Percentiles rank a stretch among this genome's conserved stretches.
phyloP scores from a whole-genome alignment of 1,140 invertebrate genomes.

The Pomacea maculata region DNA sequence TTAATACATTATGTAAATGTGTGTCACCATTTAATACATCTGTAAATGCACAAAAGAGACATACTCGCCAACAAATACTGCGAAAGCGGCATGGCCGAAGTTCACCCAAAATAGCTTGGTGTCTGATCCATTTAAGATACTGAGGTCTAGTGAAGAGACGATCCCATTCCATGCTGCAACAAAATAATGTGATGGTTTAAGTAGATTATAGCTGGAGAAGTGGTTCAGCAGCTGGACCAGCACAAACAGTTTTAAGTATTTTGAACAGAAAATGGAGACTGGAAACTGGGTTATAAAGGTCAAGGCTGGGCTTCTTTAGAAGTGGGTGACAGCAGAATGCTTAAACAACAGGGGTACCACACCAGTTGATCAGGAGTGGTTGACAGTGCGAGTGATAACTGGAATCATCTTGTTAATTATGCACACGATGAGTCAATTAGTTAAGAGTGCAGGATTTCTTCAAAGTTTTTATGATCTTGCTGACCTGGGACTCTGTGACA shows the following conservation, averaged over 20 bases:
- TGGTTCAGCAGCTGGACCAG: no score
- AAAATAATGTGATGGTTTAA: constrained; percentile 1
- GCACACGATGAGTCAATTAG: no score
- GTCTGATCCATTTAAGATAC: constrained; percentile 50
- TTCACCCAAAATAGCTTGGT: constrained; percentile 53
- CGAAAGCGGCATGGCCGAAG: constrained; percentile 62
- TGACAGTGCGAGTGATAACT: no score
- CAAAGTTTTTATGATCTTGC: no score
- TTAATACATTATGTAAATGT: neutral
- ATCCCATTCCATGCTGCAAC: constrained; percentile 62
- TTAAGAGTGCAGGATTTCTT: no score
- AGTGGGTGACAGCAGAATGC: neutral
- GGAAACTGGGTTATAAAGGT: no score
- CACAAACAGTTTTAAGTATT: no score
- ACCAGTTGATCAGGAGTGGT: neutral
- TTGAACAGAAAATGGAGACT: no score
- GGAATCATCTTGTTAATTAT: no score
- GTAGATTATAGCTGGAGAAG: no score
- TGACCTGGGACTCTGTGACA: no score
- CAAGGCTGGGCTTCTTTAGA: no score
- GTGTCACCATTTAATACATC: neutral
- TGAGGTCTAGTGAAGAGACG: constrained; percentile 54
- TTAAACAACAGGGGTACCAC: neutral
- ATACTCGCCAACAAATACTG: constrained; percentile 63
- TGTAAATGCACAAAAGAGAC: constrained; percentile 3